Evolutionary conservation across 2,888 invertebrate species (phyloP), one percentile per base, ranked within the genome.

Genomic region (Zhengitettix transpicula): DNA sequence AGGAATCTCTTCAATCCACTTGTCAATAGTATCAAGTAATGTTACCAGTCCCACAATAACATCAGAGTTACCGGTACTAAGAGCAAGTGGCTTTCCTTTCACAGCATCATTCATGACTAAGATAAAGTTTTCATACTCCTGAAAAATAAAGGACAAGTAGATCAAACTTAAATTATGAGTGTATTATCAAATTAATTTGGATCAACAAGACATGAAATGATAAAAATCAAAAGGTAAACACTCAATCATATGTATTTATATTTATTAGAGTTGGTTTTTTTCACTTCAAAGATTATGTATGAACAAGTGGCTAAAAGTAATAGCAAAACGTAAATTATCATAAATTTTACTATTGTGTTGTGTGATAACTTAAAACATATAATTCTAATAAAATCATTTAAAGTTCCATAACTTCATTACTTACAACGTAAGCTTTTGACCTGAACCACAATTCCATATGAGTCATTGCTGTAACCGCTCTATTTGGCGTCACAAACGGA

Each of bases 61-160:
- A 15, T 77, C 74, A 52, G 89, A 87, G 64, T 81, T 72, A 59
- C 74, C 72, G 66, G 83, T 84, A 41, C 83, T 77, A 40, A 78
- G 77, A 41, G 82, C 79, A 9, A 87, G 74, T 61, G 87, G 81
- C 71, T 87, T 89, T 12, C 87, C 85, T 73, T 86, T 87, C 12
- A 94, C 83, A 10, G 91, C 85, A 68, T 89, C 84, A 74, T 93
- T 95, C 65, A 96, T 78, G 3, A 89, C 86, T 65, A 87, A 81
- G 66, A 96, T 82, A 70, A 95, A 95, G 0, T 93, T 93, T 57
- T 91, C 76, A 66, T 90, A 84, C 74, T 93, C 92, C 80, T 83
- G 70, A 61, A 71, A 10, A 12, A 55, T 59, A 40, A 28, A 47
- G n/a, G 5, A 5, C 28, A 28, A 28, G 28, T 28, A 28, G 28